Percentiles rank a stretch among this genome's conserved stretches.
phyloP scores from a whole-genome alignment of 2,797 vertebrate genomes.

The Trichosurus vulpecula region DNA sequence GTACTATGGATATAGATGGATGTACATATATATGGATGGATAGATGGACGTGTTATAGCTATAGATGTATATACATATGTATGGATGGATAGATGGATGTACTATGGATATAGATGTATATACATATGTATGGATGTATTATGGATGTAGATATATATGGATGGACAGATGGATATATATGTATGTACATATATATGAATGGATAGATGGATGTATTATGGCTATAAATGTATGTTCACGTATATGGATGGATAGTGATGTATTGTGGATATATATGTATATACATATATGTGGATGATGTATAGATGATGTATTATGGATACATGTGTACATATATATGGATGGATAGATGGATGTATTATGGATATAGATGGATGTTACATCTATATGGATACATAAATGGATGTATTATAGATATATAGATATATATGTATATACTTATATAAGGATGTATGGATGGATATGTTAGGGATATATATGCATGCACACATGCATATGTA shows the following conservation, averaged over 20 bases:
- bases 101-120: too few species aligned
- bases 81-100: not conserved
- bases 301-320: not conserved
- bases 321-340: not conserved
- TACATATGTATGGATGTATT: not conserved
- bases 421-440: not conserved
- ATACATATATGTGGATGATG: not conserved
- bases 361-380: not conserved
- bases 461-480: not conserved
- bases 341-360: not conserved
- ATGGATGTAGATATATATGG: too few species aligned
- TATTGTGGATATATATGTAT: not conserved
- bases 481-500: too few species aligned
- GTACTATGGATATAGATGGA: not conserved
- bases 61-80: not conserved
- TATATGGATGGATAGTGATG: not conserved
- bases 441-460: not conserved
- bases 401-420: not conserved
- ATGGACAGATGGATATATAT: too few species aligned
- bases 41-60: not conserved
- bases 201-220: not conserved
- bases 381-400: not conserved
- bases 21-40: rapidly evolving
- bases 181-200: too few species aligned
- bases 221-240: not conserved